Conservation (phyloP, 2,888 invertebrate species). For the Balanococcus diminutus region DNA sequence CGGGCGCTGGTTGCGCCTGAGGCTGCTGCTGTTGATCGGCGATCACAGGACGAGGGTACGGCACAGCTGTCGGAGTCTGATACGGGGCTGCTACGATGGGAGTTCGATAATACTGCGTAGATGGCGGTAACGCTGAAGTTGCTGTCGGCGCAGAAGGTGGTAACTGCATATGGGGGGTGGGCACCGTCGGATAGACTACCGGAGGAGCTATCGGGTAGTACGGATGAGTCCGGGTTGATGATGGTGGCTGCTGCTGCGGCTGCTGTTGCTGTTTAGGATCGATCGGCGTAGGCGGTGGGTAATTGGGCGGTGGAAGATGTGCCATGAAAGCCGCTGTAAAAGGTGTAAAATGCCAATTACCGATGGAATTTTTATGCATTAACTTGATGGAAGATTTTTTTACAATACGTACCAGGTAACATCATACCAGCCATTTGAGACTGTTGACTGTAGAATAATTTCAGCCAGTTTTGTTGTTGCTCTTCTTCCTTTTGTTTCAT, state of each 20-base stretch:
- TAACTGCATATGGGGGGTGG: constrained; percentile 58
- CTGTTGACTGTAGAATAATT: constrained; percentile 27
- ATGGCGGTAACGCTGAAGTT: constrained; percentile 53
- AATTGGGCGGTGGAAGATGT: constrained; percentile 47
- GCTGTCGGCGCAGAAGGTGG: constrained; percentile 55
- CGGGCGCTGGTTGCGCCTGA: background rate
- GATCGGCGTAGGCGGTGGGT: constrained; percentile 55
- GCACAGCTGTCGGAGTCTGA: constrained; percentile 59
- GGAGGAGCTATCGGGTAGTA: constrained; percentile 56
- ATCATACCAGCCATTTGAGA: background rate
- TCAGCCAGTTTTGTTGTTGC: constrained; percentile 30
- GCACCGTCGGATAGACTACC: constrained; percentile 47
- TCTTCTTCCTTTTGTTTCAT: constrained; percentile 46
- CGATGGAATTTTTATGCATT: no score
- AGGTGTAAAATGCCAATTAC: background rate
- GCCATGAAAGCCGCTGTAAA: background rate
- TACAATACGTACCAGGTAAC: background rate
- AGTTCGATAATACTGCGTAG: constrained; percentile 57
- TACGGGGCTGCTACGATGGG: constrained; percentile 37
- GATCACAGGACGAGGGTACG: constrained; percentile 60
- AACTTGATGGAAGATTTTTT: background rate
- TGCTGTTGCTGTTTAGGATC: constrained; percentile 57
- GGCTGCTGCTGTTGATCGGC: constrained; percentile 1
- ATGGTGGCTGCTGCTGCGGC: constrained; percentile 52
- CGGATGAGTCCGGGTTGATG: constrained; percentile 58